Conservation (phyloP, 2,797 vertebrate species). For the Leptoclinus maculatus region DNA sequence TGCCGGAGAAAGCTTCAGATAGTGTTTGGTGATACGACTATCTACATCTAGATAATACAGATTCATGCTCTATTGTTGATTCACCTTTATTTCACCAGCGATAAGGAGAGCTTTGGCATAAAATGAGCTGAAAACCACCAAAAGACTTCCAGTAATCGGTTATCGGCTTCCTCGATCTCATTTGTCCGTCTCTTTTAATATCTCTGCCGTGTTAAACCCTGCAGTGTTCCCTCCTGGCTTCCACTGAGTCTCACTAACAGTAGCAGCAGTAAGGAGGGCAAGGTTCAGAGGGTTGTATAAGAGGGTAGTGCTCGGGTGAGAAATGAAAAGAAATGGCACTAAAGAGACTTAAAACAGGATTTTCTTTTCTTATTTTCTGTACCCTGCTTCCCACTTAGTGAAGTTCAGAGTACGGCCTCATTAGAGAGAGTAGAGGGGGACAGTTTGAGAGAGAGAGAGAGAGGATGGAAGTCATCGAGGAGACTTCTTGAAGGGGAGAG, state of each 20-base stretch:
- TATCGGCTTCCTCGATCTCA: neutral
- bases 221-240: neutral
- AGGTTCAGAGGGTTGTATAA: conserved; percentile 18
- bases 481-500: conserved; percentile 4
- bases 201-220: neutral
- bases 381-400: neutral
- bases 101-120: neutral
- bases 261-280: conserved; percentile 5
- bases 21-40: neutral
- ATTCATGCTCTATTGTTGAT: neutral
- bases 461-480: neutral
- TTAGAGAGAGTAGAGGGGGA: conserved; percentile 14
- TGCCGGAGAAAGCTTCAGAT: neutral
- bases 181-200: neutral
- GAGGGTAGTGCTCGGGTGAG: too few relatives aligned
- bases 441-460: neutral
- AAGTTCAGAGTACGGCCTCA: conserved; percentile 3
- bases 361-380: neutral
- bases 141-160: too few relatives aligned
- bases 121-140: neutral
- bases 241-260: neutral
- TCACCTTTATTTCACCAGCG: neutral
- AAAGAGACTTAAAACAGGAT: too few relatives aligned
- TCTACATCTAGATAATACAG: neutral
- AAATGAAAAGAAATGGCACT: neutral